Conservation (phyloP, 2,113 vertebrate species). For the Rhinichthys klamathensis region DNA sequence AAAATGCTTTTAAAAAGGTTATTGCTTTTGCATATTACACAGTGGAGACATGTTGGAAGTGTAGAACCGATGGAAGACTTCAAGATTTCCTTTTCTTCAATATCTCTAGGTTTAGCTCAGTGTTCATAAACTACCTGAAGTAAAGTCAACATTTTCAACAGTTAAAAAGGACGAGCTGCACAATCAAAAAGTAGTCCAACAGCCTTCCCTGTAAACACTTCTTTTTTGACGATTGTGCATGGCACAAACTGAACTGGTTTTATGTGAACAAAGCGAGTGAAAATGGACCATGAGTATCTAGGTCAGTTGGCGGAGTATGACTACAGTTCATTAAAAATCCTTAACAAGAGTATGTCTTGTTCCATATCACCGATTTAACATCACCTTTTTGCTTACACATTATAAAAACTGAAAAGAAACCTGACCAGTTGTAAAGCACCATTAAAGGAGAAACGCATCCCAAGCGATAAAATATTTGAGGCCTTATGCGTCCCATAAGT, state of each 20-base stretch:
- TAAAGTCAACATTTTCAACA: conserved; percentile 72
- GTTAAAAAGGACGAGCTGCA: conserved; percentile 73
- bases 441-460: conserved; percentile 83
- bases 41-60: conserved; percentile 73
- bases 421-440: conserved; percentile 94
- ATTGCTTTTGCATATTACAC: conserved; percentile 80
- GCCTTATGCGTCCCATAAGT: conserved; percentile 86
- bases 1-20: conserved; percentile 73
- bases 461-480: conserved; percentile 81
- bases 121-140: conserved; percentile 86
- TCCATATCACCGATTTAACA: conserved; percentile 60
- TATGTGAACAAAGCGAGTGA: conserved; percentile 77
- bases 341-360: conserved; percentile 53
- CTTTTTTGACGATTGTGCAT: conserved; percentile 70
- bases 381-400: conserved; percentile 62
- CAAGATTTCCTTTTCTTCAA: conserved; percentile 66
- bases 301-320: conserved; percentile 77
- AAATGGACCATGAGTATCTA: conserved; percentile 78
- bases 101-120: conserved; percentile 74
- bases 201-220: conserved; percentile 80
- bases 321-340: conserved; percentile 76
- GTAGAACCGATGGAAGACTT: conserved; percentile 81
- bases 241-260: conserved; percentile 67
- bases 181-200: conserved; percentile 81
- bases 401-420: conserved; percentile 92